Evolutionary conservation across 2,888 invertebrate genomes (phyloP), one percentile per base, ranked within the genome.

Genomic region (Archaeoteleia sp.): DNA sequence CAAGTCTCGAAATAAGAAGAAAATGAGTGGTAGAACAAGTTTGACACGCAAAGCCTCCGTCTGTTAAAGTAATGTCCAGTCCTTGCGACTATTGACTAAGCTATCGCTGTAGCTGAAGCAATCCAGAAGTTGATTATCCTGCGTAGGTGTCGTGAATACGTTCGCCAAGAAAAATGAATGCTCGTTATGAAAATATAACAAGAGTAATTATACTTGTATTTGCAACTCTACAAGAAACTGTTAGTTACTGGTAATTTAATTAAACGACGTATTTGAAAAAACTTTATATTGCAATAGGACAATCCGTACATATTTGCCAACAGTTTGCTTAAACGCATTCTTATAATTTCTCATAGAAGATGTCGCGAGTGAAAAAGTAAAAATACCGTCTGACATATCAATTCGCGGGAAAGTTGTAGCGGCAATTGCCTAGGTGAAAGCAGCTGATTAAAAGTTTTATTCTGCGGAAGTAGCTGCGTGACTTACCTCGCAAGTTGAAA

Each of bases 391-490:
- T 29, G 42, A 49, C 58, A 37, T 34, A 53, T 29, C 48, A 46
- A 54, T 61, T 46, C 63, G 30, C 45, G 49, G 45, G 54, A 63
- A 63, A 49, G 55, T 55, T 15, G 17, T 30, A 30, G 9, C 37
- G 12, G 35, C 27, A 12, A 49, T 42, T 12, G 35, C 23, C 53
- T 20, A 30, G 60, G 68, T 60, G 72, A 72, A 72, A 67, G 62
- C 60, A 40, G 30, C 45, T 40, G 61, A 66, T 65, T 53, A 53
- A 67, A 67, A 54, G 39, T 73, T 68, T 49, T 49, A 68, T 63
- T 67, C 39, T 30, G 23, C 51, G 35, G 35, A 37, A 48, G 42
- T 49, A 35, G 39, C 34, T 27, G 40, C 46, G 10, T 53, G 57
- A 57, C 37, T 17, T 42, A 48, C 46, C 29, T 9, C 7, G 37